Conservation (phyloP, 2,113 vertebrate genomes). For the Muntiacus reevesi region DNA sequence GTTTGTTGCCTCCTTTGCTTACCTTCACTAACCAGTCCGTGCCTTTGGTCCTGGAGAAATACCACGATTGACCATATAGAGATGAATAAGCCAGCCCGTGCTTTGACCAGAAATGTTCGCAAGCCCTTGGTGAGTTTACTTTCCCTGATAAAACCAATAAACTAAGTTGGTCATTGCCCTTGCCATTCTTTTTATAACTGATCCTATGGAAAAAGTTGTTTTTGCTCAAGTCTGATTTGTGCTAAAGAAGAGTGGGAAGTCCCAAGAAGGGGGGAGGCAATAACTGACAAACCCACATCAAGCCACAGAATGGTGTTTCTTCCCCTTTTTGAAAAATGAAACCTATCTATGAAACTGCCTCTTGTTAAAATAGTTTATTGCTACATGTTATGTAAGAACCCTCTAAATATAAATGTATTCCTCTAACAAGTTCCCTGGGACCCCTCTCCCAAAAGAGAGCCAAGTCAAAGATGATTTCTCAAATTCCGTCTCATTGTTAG, state of each 20-base stretch:
- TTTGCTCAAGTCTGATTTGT: conserved; percentile 60
- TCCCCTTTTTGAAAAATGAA: conserved; percentile 82
- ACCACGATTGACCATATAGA: conserved; percentile 15
- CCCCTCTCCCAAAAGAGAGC: not conserved
- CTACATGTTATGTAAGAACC: conserved; percentile 37
- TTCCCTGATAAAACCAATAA: not conserved
- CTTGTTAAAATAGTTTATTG: conserved; percentile 72
- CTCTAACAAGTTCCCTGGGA: not conserved
- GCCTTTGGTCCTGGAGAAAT: not conserved
- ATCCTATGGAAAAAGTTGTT: conserved; percentile 63
- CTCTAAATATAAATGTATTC: not conserved
- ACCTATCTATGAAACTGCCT: conserved; percentile 76
- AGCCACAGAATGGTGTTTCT: conserved; percentile 71
- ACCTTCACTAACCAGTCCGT: conserved; percentile 72
- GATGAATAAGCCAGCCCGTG: conserved; percentile 18
- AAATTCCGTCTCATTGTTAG: not conserved
- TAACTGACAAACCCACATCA: conserved; percentile 72
- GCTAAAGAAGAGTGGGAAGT: conserved; percentile 77
- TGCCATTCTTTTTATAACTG: conserved; percentile 63
- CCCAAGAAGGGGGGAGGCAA: conserved; percentile 70
- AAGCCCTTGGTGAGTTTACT: conserved; percentile 4
- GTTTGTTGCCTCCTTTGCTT: conserved; percentile 59
- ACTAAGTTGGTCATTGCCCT: conserved; percentile 16
- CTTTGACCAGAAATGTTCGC: conserved; percentile 43
- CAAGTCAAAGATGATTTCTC: not conserved